These are phyloP conservation scores for Halocaridina rubra DNA, from an alignment of 2,888 invertebrate species.

Conservation along the genomic window DNA sequence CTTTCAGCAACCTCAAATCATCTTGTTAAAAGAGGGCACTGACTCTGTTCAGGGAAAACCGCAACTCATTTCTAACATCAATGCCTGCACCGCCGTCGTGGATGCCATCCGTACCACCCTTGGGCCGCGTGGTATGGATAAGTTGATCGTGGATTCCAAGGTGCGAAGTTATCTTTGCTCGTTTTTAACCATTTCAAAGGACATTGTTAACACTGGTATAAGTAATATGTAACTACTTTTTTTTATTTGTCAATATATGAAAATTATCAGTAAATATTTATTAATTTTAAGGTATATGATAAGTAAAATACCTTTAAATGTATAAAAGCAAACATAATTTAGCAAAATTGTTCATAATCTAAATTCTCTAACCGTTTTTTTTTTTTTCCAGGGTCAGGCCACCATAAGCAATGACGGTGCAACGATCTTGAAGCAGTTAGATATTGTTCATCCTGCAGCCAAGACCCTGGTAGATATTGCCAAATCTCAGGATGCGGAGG, in stretches of 20 bases:
- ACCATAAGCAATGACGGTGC: constrained; percentile 99
- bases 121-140: constrained; percentile 99
- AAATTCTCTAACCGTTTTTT: too few species aligned
- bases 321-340: too few species aligned
- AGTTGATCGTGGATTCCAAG: constrained; percentile 89
- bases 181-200: too few species aligned
- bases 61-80: constrained; percentile 96
- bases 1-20: constrained; percentile 91
- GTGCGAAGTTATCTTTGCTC: too few species aligned
- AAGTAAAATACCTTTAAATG: too few species aligned
- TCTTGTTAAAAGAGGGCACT: constrained; percentile 97
- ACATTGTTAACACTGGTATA: too few species aligned
- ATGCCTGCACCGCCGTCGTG: constrained; percentile 89
- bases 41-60: constrained; percentile 95
- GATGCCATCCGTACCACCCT: constrained; percentile 97
- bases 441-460: constrained; percentile 98
- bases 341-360: too few species aligned
- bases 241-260: too few species aligned
- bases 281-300: too few species aligned
- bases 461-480: constrained; percentile 98
- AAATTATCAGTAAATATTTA: too few species aligned
- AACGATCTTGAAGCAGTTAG: constrained; percentile 97
- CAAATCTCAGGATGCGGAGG: constrained; percentile 98
- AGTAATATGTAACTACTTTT: not conserved
- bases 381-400: constrained; percentile 77